Evolutionary conservation across 2,888 invertebrate species (phyloP).

Genomic region (Pandemis corylana): DNA sequence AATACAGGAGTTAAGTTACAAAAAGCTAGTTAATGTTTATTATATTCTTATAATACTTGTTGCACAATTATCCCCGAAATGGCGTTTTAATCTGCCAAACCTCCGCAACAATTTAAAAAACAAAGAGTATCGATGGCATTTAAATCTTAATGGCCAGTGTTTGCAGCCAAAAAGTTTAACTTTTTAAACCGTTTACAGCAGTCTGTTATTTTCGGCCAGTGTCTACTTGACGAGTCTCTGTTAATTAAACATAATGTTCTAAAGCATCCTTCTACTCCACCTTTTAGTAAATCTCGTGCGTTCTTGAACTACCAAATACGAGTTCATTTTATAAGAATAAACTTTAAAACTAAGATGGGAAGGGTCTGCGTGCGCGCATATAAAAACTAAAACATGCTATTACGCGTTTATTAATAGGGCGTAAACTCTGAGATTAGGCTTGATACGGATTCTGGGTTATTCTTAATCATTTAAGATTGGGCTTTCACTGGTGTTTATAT

Average conservation of each 20-base stretch:
- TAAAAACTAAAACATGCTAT: slow-evolving; percentile 49
- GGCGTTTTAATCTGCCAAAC: background rate
- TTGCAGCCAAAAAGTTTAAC: slow-evolving; percentile 22
- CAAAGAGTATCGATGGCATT: slow-evolving; percentile 3
- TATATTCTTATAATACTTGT: background rate
- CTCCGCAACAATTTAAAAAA: background rate
- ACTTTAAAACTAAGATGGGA: background rate
- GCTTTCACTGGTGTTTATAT: slow-evolving; percentile 8
- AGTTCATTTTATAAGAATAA: background rate
- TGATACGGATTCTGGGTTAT: slow-evolving; percentile 40
- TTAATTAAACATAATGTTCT: slow-evolving; percentile 71
- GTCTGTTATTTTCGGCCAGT: slow-evolving; percentile 74
- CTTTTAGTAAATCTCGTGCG: slow-evolving; percentile 47
- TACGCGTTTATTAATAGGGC: slow-evolving; percentile 75
- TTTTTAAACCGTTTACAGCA: slow-evolving; percentile 51
- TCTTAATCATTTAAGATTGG: slow-evolving; percentile 27
- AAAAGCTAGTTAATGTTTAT: too few relatives aligned
- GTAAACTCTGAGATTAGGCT: slow-evolving; percentile 65
- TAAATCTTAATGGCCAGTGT: slow-evolving; percentile 1
- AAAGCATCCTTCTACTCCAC: slow-evolving; percentile 50
- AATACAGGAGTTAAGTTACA: background rate
- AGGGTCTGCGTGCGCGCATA: background rate
- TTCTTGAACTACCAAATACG: background rate
- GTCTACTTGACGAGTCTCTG: slow-evolving; percentile 70
- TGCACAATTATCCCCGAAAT: background rate